These are phyloP conservation scores for Cyclura pinguis DNA, from an alignment of 2,797 vertebrate species.

Conservation along the genomic window DNA sequence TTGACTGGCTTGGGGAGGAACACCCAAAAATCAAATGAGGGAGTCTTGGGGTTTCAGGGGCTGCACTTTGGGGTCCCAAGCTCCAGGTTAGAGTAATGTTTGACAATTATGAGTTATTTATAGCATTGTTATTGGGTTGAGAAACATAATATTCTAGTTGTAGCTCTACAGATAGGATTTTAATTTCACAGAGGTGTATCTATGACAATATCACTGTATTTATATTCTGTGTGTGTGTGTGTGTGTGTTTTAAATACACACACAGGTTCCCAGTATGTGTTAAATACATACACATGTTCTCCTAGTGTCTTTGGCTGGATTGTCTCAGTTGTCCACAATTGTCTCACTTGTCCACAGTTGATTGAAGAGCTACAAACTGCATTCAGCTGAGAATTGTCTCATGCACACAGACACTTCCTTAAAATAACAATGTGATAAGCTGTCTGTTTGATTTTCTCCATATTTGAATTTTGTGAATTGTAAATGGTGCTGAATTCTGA, in stretches of 20 bases:
- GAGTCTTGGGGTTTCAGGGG: too few species aligned
- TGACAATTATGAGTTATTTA: background rate
- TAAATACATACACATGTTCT: background rate
- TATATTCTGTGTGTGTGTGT: background rate
- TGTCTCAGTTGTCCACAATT: background rate
- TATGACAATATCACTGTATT: background rate
- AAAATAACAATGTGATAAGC: background rate
- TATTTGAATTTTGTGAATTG: background rate
- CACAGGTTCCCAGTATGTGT: background rate
- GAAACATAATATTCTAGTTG: background rate
- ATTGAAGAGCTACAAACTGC: background rate
- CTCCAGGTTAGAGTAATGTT: background rate
- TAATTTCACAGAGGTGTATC: background rate
- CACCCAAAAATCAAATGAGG: too few species aligned
- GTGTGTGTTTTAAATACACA: background rate
- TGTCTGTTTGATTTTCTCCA: background rate
- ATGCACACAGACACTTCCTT: background rate
- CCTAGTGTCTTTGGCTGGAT: background rate
- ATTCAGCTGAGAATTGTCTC: background rate
- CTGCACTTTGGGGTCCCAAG: too few species aligned
- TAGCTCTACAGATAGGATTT: background rate
- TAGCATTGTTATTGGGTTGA: too few species aligned
- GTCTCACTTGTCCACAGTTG: background rate
- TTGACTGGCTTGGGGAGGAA: too few species aligned
- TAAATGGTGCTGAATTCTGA: background rate